Percentiles rank a stretch among this genome's conserved stretches.
Evolutionary conservation across 2,113 vertebrate species (phyloP).

Genomic region (Myotis davidii): DNA sequence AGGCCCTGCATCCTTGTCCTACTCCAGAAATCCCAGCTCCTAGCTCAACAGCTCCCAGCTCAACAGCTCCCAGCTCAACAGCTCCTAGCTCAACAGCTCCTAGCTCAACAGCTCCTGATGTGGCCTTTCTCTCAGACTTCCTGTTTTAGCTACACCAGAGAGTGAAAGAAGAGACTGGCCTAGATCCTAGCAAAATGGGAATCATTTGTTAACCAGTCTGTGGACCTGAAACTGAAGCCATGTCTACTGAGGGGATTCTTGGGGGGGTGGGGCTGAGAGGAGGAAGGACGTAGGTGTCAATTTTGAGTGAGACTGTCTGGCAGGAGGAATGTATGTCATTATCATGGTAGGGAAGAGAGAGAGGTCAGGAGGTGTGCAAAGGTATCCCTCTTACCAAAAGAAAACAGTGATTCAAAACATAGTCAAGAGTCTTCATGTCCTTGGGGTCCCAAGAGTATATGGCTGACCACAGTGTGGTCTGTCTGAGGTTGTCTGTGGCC

Average conservation of each 20-base stretch:
- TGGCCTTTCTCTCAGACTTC: slow-evolving; percentile 14
- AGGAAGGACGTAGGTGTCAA: not conserved
- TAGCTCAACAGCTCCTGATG: not conserved
- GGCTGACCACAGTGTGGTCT: not conserved
- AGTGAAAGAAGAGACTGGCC: not conserved
- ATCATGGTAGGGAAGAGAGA: not conserved
- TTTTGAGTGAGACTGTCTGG: not conserved
- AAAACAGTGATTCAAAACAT: not conserved
- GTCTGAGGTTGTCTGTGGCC: slow-evolving; percentile 26
- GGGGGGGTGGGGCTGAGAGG: not conserved
- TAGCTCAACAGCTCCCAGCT: not conserved
- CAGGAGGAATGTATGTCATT: not conserved
- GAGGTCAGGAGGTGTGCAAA: not conserved
- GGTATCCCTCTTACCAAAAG: not conserved
- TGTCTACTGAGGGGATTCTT: too few relatives aligned
- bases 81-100: not conserved
- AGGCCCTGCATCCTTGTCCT: not conserved
- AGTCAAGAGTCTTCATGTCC: not conserved
- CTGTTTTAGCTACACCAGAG: not conserved
- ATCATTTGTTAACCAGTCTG: not conserved
- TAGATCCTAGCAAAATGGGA: not conserved
- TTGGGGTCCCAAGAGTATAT: not conserved
- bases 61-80: not conserved
- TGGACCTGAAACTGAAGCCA: not conserved
- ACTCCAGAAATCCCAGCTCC: not conserved